Percentiles rank a stretch among this genome's conserved stretches.
Evolutionary conservation across 2,888 invertebrate genomes (phyloP).

Genomic region (Brachyptera putata): DNA sequence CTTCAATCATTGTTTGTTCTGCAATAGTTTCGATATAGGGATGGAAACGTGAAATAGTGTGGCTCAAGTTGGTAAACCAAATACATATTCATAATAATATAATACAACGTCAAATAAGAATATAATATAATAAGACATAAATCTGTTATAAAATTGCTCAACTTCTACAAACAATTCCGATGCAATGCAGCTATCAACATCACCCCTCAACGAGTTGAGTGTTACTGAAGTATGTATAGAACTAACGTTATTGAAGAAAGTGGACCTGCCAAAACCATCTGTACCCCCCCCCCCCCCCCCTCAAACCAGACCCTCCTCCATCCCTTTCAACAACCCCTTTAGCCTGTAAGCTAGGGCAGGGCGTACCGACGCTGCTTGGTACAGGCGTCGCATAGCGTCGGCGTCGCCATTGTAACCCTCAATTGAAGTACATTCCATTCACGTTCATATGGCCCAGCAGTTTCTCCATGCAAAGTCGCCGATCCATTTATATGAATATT

Average conservation of each 20-base stretch:
- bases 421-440: background rate
- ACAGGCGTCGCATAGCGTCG: conserved; percentile 7
- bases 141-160: too few species aligned
- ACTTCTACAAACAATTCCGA: background rate
- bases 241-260: conserved; percentile 16
- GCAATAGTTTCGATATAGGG: too few species aligned
- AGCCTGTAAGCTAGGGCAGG: too few species aligned
- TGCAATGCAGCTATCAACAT: background rate
- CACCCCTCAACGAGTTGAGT: conserved; percentile 7
- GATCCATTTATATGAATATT: too few species aligned
- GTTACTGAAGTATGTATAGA: background rate
- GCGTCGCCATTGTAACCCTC: background rate
- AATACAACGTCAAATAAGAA: too few species aligned
- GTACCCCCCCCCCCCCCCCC: conserved; percentile 19
- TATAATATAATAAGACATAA: too few species aligned
- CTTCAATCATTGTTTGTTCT: too few species aligned
- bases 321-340: too few species aligned
- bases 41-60: background rate
- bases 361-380: conserved; percentile 18
- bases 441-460: too few species aligned
- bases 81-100: too few species aligned
- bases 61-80: too few species aligned
- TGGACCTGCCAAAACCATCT: conserved; percentile 26
- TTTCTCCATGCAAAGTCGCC: too few species aligned
- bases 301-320: background rate